These are phyloP conservation scores for Mantis religiosa DNA, from an alignment of 2,888 invertebrate species.

Conservation along the genomic window DNA sequence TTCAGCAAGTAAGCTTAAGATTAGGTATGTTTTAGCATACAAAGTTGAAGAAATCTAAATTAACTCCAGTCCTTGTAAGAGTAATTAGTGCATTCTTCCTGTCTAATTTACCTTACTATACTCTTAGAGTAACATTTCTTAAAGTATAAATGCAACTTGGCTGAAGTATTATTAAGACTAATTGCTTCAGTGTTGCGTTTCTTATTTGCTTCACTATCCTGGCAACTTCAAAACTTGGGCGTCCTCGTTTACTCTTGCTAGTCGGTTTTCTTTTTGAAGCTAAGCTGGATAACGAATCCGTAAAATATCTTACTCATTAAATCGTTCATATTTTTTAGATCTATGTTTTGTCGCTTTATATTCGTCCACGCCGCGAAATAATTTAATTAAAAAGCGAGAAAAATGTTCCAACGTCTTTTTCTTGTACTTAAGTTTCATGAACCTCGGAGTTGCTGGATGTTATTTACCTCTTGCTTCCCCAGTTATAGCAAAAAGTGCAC, in stretches of 20 bases:
- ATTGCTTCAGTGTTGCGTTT: not conserved
- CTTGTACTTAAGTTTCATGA: too few species aligned
- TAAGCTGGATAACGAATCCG: not conserved
- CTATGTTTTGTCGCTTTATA: not conserved
- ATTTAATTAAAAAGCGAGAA: too few species aligned
- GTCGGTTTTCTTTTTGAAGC: not conserved
- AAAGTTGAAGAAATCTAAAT: too few species aligned
- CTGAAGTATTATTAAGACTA: not conserved
- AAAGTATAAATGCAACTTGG: not conserved
- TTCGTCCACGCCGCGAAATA: not conserved
- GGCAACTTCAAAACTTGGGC: not conserved
- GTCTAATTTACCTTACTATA: not conserved
- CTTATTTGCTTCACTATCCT: not conserved
- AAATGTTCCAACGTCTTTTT: too few species aligned
- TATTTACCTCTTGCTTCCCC: too few species aligned
- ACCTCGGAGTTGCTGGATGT: too few species aligned
- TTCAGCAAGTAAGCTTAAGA: too few species aligned
- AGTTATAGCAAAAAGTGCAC: too few species aligned
- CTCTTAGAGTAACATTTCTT: not conserved
- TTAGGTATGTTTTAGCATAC: too few species aligned
- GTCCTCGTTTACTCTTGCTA: too few species aligned
- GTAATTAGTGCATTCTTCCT: too few species aligned
- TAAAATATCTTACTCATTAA: not conserved
- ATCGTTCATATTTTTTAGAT: not conserved
- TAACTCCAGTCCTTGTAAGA: too few species aligned